Base-by-base conservation (phyloP, 2,888 invertebrate genomes). In the Oxyteleia sp. region DNA sequence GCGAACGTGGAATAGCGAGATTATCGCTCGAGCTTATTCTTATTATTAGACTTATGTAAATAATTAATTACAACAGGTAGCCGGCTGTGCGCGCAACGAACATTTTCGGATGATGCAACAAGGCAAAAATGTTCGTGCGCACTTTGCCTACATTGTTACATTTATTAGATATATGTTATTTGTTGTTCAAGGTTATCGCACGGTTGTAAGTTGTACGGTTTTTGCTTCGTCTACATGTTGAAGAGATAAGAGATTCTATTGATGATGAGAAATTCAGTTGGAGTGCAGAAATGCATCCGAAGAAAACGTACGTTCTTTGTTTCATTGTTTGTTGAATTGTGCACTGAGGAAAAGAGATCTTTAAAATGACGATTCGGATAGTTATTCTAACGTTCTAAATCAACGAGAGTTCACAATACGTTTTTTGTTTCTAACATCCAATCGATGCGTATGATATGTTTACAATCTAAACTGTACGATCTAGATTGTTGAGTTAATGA, bases 101-200 rank as follows among this genome's bases (percentile, higher is more conserved):
- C 41, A 18, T 51, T 72, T 72, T 72, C 51, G 61, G 43, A 59
- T 72, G 72, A 72, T 61, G 72, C 61, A 72, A 72, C 29, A 16
- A 16, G 26, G 57, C n/a, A 41, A 66, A 51, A 53, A 32, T 66
- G 29, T 68, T 55, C 1, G 16, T 7, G 29, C 10, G 38, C 29
- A 29, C 10, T 45, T 29, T 61, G 15, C n/a, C 18, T 20, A 32
- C 26, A 18, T 55, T 43, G 68, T 68, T 66, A 66, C 66, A 53
- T 66, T 68, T 68, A 45, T 38, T n/a, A n/a, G n/a, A 38, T n/a
- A 38, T n/a, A 5, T 38, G 38, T 38, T 38, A 38, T 26, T 26
- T 26, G 5, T 51, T 16, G 4, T 5, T 18, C 32, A 64, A 47
- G 47, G 64, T n/a, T 49, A 13, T 23, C n/a, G n/a, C n/a, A 20